A percentile compares a stretch with the other conserved stretches of the same genome.
Conservation (phyloP, 2,113 vertebrate species). For the Sinocyclocheilus rhinocerous region DNA sequence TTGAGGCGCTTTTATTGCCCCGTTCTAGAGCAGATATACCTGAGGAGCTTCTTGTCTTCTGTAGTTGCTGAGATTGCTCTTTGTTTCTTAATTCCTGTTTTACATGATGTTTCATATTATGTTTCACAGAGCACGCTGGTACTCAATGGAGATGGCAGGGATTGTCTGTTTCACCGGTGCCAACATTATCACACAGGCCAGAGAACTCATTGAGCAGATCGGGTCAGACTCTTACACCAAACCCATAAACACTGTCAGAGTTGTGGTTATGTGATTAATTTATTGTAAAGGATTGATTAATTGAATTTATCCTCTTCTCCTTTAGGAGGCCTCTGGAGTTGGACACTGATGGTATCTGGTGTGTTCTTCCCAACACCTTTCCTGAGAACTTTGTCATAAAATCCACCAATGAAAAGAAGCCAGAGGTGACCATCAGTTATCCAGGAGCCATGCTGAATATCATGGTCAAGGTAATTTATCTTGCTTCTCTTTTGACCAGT, state of each 20-base stretch:
- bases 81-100: neutral
- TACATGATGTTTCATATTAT: neutral
- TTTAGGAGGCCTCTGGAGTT: constrained; percentile 92
- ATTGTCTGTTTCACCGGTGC: constrained; percentile 97
- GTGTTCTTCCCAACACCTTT: constrained; percentile 96
- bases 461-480: constrained; percentile 87
- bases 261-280: neutral
- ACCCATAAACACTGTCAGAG: constrained; percentile 45
- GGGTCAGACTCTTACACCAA: constrained; percentile 78
- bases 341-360: constrained; percentile 97
- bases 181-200: constrained; percentile 95
- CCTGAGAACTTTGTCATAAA: constrained; percentile 96
- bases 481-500: neutral
- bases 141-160: constrained; percentile 99
- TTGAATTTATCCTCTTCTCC: neutral
- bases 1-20: neutral
- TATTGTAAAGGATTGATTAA: neutral
- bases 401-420: constrained; percentile 88
- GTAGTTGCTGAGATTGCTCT: neutral
- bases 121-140: constrained; percentile 91
- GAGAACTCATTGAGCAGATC: constrained; percentile 96
- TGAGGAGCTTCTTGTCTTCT: neutral
- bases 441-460: constrained; percentile 98
- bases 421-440: constrained; percentile 96
- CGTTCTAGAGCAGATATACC: neutral